These are phyloP conservation scores for Leptinotarsa juncta DNA, from an alignment of 2,888 invertebrate genomes.

Conservation along the genomic window DNA sequence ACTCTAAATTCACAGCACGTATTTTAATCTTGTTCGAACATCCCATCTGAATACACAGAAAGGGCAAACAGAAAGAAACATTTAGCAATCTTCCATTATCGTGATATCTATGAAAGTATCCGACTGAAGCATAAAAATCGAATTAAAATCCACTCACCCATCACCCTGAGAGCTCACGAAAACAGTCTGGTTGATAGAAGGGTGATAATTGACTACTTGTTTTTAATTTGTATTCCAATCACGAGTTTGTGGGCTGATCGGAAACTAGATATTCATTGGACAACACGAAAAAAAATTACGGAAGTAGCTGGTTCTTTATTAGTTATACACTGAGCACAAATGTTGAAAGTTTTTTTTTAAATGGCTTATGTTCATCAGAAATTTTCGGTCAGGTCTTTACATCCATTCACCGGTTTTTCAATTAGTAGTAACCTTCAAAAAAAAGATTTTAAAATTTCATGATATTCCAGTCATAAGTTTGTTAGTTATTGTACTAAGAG, in stretches of 20 bases:
- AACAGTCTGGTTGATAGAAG: conserved; percentile 4
- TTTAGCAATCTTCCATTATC: neutral
- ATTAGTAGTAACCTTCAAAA: no score
- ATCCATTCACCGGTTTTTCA: no score
- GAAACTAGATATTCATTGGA: neutral
- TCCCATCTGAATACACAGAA: neutral
- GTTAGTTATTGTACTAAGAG: no score
- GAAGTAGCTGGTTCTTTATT: no score
- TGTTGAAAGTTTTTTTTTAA: no score
- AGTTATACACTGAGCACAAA: no score
- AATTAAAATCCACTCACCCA: conserved; percentile 2
- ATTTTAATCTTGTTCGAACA: neutral
- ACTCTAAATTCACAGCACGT: neutral
- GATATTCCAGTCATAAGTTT: no score
- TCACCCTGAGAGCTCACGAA: neutral
- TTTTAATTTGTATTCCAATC: neutral
- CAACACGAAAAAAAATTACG: neutral
- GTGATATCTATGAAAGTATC: neutral
- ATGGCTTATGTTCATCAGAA: no score
- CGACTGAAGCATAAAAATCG: neutral
- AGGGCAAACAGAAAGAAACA: neutral
- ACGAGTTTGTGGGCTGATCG: neutral
- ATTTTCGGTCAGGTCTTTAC: no score
- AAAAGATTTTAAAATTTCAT: no score
- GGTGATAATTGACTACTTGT: conserved; percentile 3